Percentiles rank a stretch among this genome's conserved stretches.
phyloP scores from a whole-genome alignment of 2,797 vertebrate genomes.

The Podarcis siculus region DNA sequence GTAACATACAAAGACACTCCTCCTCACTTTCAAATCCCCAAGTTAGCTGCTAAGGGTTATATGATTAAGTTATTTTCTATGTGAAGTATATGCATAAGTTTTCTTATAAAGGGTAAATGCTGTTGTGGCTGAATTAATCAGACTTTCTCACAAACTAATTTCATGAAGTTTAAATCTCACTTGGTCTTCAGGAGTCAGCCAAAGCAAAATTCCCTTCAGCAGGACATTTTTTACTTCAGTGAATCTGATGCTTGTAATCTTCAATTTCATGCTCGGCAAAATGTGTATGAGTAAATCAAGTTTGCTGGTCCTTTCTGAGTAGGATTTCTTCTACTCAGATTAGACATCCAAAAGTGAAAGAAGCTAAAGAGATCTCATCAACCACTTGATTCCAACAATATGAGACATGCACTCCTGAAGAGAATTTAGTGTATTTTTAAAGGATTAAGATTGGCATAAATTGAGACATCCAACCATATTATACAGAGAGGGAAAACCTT shows the following conservation, averaged over 20 bases:
- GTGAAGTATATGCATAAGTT: constrained; percentile 17
- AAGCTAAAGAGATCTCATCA: neutral
- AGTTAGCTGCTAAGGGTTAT: constrained; percentile 33
- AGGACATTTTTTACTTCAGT: neutral
- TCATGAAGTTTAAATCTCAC: neutral
- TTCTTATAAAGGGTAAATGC: constrained; percentile 30
- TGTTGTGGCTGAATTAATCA: constrained; percentile 24
- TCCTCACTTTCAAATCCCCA: constrained; percentile 44
- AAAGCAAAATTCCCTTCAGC: constrained; percentile 8
- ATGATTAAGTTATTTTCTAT: constrained; percentile 31
- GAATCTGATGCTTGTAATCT: constrained; percentile 24
- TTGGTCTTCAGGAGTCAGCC: constrained; percentile 30
- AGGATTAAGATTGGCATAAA: neutral
- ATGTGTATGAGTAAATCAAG: neutral
- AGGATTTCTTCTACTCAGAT: constrained; percentile 5
- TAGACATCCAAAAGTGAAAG: constrained; percentile 12
- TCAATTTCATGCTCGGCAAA: constrained; percentile 11
- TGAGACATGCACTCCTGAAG: neutral
- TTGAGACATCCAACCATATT: neutral
- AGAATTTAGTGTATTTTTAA: neutral
- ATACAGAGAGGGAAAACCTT: neutral
- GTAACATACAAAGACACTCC: neutral
- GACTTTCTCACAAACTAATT: constrained; percentile 19
- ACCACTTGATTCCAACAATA: neutral
- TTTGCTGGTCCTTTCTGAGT: neutral